Evolutionary conservation across 2,888 invertebrate species (phyloP), one percentile per base, ranked within the genome.

Genomic region (Pterostichus niger): DNA sequence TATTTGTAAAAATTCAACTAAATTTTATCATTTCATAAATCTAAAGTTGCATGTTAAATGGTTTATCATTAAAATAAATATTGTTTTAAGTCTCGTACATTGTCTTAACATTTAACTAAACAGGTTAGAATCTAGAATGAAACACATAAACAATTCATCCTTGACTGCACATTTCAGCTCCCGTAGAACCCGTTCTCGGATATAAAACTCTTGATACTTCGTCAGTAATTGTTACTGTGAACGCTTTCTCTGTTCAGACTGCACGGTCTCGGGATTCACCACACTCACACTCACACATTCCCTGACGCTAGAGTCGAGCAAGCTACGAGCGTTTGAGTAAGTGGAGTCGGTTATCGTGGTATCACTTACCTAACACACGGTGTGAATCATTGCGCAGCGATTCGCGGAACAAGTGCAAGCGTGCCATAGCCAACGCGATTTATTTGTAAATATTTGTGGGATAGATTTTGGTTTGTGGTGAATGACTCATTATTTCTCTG

Each of bases 361-460:
- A 17, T 56, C 24, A 56, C 56, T 56, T 56, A 56, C 56, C 56
- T 56, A 56, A 56, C 56, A 17, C 56, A 56, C 15, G 17, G 56
- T 17, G 13, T 71, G 68, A 71, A 71, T 71, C 68, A 71, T 40
- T 64, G 40, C 52, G 52, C 13, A 11, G 15, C 44, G 17, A 15
- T 71, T 71, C 68, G 17, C 44, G 24, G 68, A 71, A 71, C 10
- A 71, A 46, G 17, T 17, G 17, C 56, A 56, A 17, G 15, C 40
- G 17, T 15, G 6, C 44, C 44, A 9, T 40, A 13, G 10, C 64
- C 6, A 17, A 46, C 40, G 5, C 4, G 13, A 31, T 33, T 24
- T 24, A 44, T 44, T 71, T 44, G 24, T 71, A 71, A 71, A 71
- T 68, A 68, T 68, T 68, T 68, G 61, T 61, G 24, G 33, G 9